phyloP scores from a whole-genome alignment of 2,113 vertebrate species.

The Nesoenas mayeri region DNA sequence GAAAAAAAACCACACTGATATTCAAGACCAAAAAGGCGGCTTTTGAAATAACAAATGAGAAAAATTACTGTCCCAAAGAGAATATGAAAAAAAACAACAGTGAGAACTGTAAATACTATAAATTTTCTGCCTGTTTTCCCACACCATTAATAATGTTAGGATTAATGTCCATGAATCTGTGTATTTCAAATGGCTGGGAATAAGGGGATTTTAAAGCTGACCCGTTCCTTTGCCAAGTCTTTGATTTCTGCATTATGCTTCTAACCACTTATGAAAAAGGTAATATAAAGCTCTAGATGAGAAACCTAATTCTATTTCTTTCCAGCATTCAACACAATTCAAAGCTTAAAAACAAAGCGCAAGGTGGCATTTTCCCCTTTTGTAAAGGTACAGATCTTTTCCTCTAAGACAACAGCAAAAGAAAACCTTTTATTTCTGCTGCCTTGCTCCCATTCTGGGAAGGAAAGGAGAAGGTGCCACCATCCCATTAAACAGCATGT shows the following conservation, averaged over 20 bases:
- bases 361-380: background rate
- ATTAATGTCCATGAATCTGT: constrained; percentile 24
- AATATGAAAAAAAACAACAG: background rate
- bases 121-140: constrained; percentile 25
- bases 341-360: background rate
- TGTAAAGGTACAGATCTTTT: background rate
- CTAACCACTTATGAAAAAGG: constrained; percentile 1
- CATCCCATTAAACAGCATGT: constrained; percentile 29
- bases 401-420: background rate
- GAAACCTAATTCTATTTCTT: background rate
- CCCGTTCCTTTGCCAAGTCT: background rate
- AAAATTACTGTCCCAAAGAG: constrained; percentile 26
- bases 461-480: background rate
- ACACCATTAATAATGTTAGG: constrained; percentile 6
- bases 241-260: constrained; percentile 34
- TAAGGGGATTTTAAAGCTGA: background rate
- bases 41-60: constrained; percentile 24
- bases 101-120: background rate
- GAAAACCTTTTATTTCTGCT: background rate
- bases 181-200: background rate
- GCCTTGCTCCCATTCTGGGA: background rate
- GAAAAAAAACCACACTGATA: background rate
- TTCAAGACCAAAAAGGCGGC: background rate
- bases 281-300: background rate
- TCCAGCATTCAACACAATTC: background rate